These are phyloP conservation scores for Latrodectus geometricus DNA, from an alignment of 1,140 invertebrate species.

Conservation along the genomic window DNA sequence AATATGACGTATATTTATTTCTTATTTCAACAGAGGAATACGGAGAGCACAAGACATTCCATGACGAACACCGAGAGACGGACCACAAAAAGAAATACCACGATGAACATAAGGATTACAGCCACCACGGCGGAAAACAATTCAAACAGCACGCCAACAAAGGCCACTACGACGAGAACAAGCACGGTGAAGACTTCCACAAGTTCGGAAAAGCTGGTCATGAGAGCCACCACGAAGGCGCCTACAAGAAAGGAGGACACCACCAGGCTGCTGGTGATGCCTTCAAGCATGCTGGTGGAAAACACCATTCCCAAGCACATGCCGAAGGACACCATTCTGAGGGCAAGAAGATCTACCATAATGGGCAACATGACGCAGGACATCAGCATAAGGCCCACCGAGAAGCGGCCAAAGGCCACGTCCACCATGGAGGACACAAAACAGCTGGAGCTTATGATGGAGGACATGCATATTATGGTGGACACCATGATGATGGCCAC, in stretches of 20 bases:
- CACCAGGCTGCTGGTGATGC: slow-evolving; percentile 48
- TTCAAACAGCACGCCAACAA: slow-evolving; percentile 56
- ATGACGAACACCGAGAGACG: slow-evolving; percentile 63
- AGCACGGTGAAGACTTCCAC: slow-evolving; percentile 61
- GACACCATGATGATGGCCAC: background rate
- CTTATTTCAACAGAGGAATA: slow-evolving; percentile 63
- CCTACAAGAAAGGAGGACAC: slow-evolving; percentile 48
- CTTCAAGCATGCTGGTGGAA: slow-evolving; percentile 29
- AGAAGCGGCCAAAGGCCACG: slow-evolving; percentile 38
- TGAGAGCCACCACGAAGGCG: slow-evolving; percentile 22
- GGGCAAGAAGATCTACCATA: slow-evolving; percentile 32
- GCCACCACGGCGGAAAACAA: slow-evolving; percentile 51
- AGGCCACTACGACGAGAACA: slow-evolving; percentile 53
- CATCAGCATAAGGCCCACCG: slow-evolving; percentile 46
- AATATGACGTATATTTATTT: slow-evolving; percentile 2
- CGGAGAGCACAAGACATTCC: slow-evolving; percentile 64
- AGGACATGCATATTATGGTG: slow-evolving; percentile 12
- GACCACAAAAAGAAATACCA: slow-evolving; percentile 64
- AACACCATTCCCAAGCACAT: slow-evolving; percentile 8
- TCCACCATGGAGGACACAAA: slow-evolving; percentile 25
- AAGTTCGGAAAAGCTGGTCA: slow-evolving; percentile 57
- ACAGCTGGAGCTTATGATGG: slow-evolving; percentile 28
- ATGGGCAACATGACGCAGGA: slow-evolving; percentile 24
- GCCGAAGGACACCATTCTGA: slow-evolving; percentile 23
- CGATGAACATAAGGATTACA: slow-evolving; percentile 58